phyloP scores from a whole-genome alignment of 1,140 invertebrate species.

The Drosophila tani region DNA sequence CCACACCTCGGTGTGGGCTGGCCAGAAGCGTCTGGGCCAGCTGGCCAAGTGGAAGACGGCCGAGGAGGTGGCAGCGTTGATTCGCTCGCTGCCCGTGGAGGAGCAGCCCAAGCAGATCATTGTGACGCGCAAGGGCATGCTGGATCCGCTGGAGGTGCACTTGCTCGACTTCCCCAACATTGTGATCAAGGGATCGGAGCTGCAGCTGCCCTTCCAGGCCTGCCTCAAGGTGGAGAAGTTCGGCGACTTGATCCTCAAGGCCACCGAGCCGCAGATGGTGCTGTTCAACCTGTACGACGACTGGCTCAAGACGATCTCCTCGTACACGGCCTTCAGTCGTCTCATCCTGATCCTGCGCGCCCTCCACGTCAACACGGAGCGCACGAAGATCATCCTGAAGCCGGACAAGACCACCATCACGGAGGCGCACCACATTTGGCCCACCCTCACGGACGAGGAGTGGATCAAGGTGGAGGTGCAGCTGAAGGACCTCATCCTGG shows the following conservation, averaged over 20 bases:
- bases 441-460: constrained; percentile 97
- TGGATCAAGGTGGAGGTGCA: constrained; percentile 99
- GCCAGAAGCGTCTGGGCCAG: constrained; percentile 96
- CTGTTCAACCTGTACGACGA: constrained; percentile 99
- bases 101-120: constrained; percentile 99
- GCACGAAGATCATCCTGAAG: constrained; percentile 99
- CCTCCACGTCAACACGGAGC: constrained; percentile 99
- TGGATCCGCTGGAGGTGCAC: constrained; percentile 99
- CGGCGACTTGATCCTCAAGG: constrained; percentile 99
- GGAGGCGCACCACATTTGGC: constrained; percentile 99
- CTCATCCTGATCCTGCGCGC: constrained; percentile 98
- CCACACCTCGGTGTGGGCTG: constrained; percentile 99
- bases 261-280: constrained; percentile 99
- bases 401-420: constrained; percentile 99
- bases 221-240: constrained; percentile 99
- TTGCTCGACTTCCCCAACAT: constrained; percentile 99
- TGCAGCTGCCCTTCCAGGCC: constrained; percentile 98
- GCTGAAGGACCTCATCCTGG: constrained; percentile 98
- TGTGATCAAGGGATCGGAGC: constrained; percentile 99
- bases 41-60: constrained; percentile 99
- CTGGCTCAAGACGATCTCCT: constrained; percentile 99
- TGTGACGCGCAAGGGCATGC: constrained; percentile 99
- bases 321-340: constrained; percentile 98
- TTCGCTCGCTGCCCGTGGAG: constrained; percentile 99
- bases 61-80: constrained; percentile 99